A percentile compares a stretch with the other conserved stretches of the same genome.
Evolutionary conservation across 1,140 invertebrate genomes (phyloP).

Genomic region (Drosophila sulfurigaster): DNA sequence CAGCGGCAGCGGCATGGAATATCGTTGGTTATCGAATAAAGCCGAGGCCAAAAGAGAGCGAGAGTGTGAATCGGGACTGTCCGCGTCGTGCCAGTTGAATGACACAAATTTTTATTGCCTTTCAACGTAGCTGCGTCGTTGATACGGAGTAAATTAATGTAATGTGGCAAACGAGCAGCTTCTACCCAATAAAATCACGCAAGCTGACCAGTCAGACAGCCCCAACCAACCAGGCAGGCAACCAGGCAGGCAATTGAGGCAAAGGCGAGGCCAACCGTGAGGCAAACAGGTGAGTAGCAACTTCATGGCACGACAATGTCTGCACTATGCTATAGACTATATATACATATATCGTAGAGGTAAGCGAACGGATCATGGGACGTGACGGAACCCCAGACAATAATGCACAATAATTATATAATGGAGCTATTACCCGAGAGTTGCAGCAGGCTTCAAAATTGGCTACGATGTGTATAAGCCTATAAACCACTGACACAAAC

Average conservation of each 20-base stretch:
- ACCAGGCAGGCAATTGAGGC: neutral
- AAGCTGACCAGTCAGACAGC: constrained; percentile 19
- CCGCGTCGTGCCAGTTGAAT: constrained; percentile 56
- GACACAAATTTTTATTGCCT: constrained; percentile 78
- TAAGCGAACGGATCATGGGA: constrained; percentile 13
- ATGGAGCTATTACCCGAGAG: constrained; percentile 71
- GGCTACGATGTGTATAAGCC: constrained; percentile 57
- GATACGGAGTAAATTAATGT: constrained; percentile 51
- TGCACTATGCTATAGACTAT: too few relatives aligned
- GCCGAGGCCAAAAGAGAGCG: neutral
- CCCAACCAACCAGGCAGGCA: neutral
- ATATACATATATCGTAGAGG: constrained; percentile 18
- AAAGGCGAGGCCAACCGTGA: neutral
- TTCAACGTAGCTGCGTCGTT: constrained; percentile 49
- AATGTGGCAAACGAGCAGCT: constrained; percentile 47
- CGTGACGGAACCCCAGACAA: constrained; percentile 44
- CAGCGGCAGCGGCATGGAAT: constrained; percentile 33
- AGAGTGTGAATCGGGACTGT: neutral
- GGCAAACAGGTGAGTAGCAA: constrained; percentile 37
- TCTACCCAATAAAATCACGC: constrained; percentile 47
- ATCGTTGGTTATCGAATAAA: constrained; percentile 53
- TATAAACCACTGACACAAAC: constrained; percentile 56
- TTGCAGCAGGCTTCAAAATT: constrained; percentile 51
- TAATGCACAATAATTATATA: constrained; percentile 82
- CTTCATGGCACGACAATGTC: neutral